phyloP scores from a whole-genome alignment of 1,140 invertebrate species.

The Marisa cornuarietis region DNA sequence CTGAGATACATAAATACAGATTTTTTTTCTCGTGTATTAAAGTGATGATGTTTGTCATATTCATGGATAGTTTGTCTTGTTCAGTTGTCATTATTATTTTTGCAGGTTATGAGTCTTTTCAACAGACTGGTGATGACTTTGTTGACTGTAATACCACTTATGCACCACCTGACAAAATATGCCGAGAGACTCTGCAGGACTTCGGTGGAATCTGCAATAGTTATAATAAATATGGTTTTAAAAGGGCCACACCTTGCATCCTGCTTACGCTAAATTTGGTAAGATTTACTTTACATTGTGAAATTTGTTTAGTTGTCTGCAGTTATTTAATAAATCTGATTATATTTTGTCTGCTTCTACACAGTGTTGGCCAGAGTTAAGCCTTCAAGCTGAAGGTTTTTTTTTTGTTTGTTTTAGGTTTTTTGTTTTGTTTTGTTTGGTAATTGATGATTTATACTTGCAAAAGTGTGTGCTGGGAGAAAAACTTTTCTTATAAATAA shows the following conservation, averaged over 20 bases:
- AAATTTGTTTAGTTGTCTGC: not conserved
- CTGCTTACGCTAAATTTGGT: slow-evolving; percentile 30
- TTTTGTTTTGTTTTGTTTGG: too few relatives aligned
- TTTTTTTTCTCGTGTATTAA: not conserved
- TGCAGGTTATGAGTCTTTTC: slow-evolving; percentile 29
- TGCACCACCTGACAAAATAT: slow-evolving; percentile 30
- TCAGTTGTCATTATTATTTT: not conserved
- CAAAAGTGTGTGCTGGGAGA: too few relatives aligned
- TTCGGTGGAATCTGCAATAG: slow-evolving; percentile 21
- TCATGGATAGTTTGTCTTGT: not conserved
- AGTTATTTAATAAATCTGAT: not conserved
- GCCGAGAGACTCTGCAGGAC: slow-evolving; percentile 11
- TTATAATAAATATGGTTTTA: slow-evolving; percentile 29
- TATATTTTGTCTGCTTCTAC: not conserved
- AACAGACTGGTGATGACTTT: slow-evolving; percentile 23
- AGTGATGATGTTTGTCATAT: not conserved
- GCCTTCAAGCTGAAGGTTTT: too few relatives aligned
- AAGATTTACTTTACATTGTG: slow-evolving; percentile 7
- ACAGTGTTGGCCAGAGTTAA: not conserved
- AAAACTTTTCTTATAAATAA: too few relatives aligned
- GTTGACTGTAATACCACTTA: slow-evolving; percentile 20
- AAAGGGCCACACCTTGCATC: slow-evolving; percentile 28
- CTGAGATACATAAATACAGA: not conserved
- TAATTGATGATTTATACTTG: too few relatives aligned
- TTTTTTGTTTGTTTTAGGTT: too few relatives aligned